These are phyloP conservation scores for Aculops lycopersici DNA, from an alignment of 1,140 invertebrate genomes.

Conservation along the genomic window DNA sequence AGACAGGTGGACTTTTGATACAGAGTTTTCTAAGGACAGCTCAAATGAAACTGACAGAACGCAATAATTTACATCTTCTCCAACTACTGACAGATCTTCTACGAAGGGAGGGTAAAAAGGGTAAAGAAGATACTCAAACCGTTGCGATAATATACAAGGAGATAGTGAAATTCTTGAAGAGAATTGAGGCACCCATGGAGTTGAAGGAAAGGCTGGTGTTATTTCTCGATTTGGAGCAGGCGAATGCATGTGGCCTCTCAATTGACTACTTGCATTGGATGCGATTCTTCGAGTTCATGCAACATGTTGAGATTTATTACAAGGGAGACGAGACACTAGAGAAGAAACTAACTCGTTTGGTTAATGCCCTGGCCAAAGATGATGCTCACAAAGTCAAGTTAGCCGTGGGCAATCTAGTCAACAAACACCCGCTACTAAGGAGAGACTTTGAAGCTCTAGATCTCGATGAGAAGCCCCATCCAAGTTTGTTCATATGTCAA, in stretches of 20 bases:
- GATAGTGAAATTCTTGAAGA: background rate
- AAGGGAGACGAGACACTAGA: background rate
- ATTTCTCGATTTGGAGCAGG: slow-evolving; percentile 1
- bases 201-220: slow-evolving; percentile 5
- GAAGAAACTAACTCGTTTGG: background rate
- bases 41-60: background rate
- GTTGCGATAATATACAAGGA: background rate
- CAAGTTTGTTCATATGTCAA: slow-evolving; percentile 1
- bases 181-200: slow-evolving; percentile 1
- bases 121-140: background rate
- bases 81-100: background rate
- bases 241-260: slow-evolving; percentile 1
- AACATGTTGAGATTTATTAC: slow-evolving; percentile 6
- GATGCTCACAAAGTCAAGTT: slow-evolving; percentile 1
- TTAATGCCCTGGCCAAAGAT: slow-evolving; percentile 1
- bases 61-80: background rate
- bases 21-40: background rate
- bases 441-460: slow-evolving; percentile 6
- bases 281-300: slow-evolving; percentile 4
- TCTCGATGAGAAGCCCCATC: slow-evolving; percentile 4
- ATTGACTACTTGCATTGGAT: slow-evolving; percentile 6
- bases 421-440: slow-evolving; percentile 4
- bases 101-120: too few species aligned
- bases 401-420: slow-evolving; percentile 3
- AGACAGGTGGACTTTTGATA: background rate